Evolutionary conservation across 2,888 invertebrate genomes (phyloP).

Genomic region (Leptothorax acervorum): DNA sequence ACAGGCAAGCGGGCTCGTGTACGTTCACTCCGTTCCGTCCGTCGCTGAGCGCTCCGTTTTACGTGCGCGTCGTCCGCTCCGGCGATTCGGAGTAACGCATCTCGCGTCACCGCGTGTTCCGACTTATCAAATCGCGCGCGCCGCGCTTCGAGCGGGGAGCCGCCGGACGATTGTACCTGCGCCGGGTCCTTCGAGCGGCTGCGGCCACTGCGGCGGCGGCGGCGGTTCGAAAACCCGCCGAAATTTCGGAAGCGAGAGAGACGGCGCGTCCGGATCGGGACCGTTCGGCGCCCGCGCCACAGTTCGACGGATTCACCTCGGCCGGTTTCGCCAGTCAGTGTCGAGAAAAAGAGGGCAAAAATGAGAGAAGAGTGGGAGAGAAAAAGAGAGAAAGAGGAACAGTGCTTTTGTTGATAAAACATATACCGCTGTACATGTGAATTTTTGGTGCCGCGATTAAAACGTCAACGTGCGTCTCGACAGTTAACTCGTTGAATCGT

Average conservation of each 20-base stretch:
- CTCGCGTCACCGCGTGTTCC: slow-evolving; percentile 41
- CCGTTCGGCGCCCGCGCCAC: neutral
- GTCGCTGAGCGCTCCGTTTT: slow-evolving; percentile 21
- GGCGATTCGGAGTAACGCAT: slow-evolving; percentile 38
- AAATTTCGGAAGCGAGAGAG: slow-evolving; percentile 34
- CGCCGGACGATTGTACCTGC: slow-evolving; percentile 22
- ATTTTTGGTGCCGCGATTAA: slow-evolving; percentile 20
- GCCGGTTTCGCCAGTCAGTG: slow-evolving; percentile 7
- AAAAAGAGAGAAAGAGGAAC: neutral
- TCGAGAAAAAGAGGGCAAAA: neutral
- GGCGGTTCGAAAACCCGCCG: slow-evolving; percentile 34
- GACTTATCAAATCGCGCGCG: slow-evolving; percentile 75
- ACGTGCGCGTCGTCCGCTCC: slow-evolving; percentile 39
- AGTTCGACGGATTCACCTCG: slow-evolving; percentile 14
- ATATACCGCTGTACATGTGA: neutral
- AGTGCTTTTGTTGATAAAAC: slow-evolving; percentile 24
- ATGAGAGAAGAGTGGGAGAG: neutral
- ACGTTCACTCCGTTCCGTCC: slow-evolving; percentile 57
- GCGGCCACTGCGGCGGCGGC: neutral
- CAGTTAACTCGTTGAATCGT: neutral
- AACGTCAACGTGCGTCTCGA: neutral
- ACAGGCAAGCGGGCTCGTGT: slow-evolving; percentile 53
- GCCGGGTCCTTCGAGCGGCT: slow-evolving; percentile 14
- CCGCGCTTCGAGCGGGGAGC: slow-evolving; percentile 50
- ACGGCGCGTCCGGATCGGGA: neutral